Percentiles rank a stretch among this genome's conserved stretches.
Conservation (phyloP, 2,888 invertebrate genomes). For the Dicycla oo region DNA sequence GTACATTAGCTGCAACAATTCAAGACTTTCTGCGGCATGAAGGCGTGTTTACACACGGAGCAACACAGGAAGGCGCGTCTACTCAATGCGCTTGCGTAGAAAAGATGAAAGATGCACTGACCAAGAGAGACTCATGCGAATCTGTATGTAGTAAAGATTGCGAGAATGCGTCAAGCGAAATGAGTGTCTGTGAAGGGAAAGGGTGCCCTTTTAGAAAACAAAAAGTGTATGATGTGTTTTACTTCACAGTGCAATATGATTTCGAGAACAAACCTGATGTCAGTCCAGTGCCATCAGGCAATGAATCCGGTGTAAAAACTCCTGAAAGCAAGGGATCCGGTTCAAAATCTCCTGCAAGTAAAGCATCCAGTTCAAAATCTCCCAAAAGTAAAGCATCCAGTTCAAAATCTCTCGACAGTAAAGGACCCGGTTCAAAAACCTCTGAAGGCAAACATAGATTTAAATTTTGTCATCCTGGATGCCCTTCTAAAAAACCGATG, state of each 20-base stretch:
- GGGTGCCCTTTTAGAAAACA: slow-evolving; percentile 75
- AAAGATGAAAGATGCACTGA: slow-evolving; percentile 79
- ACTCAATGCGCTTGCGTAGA: slow-evolving; percentile 85
- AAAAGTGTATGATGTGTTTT: slow-evolving; percentile 81
- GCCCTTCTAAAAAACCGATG: slow-evolving; percentile 74
- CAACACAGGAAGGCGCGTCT: slow-evolving; percentile 77
- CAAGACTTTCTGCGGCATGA: slow-evolving; percentile 82
- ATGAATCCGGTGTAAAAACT: not conserved
- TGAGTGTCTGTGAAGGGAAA: slow-evolving; percentile 73
- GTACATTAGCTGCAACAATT: slow-evolving; percentile 82
- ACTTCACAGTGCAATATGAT: slow-evolving; percentile 84
- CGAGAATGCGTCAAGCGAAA: slow-evolving; percentile 72
- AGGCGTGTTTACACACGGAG: slow-evolving; percentile 76
- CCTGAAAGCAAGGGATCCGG: not conserved
- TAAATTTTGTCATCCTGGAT: slow-evolving; percentile 73
- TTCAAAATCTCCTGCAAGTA: not conserved
- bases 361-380: not conserved
- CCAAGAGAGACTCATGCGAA: slow-evolving; percentile 73
- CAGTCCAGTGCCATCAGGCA: not conserved
- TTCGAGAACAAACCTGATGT: slow-evolving; percentile 65
- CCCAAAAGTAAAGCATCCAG: not conserved
- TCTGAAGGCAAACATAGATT: slow-evolving; percentile 3
- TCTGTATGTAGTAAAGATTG: slow-evolving; percentile 79
- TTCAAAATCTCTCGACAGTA: not conserved
- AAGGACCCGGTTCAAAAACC: not conserved